Evolutionary conservation across 2,797 vertebrate genomes (phyloP).

Genomic region (Phataginus tetradactyla): DNA sequence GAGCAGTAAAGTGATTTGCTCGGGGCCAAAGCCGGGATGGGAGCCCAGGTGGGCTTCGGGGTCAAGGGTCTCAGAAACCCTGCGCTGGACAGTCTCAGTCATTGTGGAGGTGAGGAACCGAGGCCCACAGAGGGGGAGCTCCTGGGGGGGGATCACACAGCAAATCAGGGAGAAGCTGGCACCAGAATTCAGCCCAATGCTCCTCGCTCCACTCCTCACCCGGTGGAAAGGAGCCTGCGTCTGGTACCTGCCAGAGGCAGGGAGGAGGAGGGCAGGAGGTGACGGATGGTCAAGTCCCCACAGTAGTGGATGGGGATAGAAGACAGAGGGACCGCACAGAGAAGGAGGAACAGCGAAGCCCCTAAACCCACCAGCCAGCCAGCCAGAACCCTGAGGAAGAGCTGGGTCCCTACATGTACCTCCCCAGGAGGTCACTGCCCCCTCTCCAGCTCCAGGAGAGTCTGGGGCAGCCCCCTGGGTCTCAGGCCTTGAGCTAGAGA

Average conservation of each 20-base stretch:
- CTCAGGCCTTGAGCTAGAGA: neutral
- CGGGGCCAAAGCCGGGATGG: neutral
- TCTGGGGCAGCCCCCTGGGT: neutral
- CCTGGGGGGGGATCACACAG: neutral
- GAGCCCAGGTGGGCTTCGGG: neutral
- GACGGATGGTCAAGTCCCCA: accelerated
- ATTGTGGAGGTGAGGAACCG: neutral
- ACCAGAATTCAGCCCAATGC: neutral
- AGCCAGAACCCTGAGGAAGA: neutral
- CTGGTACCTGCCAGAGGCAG: too few relatives aligned
- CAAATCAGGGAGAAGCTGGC: neutral
- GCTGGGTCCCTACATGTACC: neutral
- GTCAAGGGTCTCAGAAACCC: neutral
- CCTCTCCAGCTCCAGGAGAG: neutral
- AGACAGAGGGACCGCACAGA: neutral
- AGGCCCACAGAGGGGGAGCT: neutral
- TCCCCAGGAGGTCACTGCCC: neutral
- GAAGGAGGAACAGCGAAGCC: neutral
- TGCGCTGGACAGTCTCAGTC: neutral
- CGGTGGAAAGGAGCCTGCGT: neutral
- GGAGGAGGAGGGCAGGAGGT: accelerated
- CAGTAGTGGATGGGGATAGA: accelerated
- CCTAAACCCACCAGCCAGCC: neutral
- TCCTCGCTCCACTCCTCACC: accelerated
- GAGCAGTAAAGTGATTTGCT: neutral